Conservation (phyloP, 1,140 invertebrate genomes). For the Drosophila grimshawi region DNA sequence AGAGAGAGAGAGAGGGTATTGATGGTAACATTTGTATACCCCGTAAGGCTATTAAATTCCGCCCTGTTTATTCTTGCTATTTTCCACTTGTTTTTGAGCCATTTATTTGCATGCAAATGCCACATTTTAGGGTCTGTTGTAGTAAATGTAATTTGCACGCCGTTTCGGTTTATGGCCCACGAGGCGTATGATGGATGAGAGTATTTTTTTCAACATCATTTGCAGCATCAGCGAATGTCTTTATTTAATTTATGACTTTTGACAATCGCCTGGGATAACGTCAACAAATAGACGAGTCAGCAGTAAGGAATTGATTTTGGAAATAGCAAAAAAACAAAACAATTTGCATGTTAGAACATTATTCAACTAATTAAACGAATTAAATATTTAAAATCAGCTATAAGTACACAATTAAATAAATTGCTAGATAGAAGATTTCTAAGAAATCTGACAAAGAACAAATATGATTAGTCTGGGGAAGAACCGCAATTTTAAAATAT, state of each 20-base stretch:
- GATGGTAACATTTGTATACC: background rate
- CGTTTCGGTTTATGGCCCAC: conserved; percentile 52
- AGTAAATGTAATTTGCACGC: conserved; percentile 44
- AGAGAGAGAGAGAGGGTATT: background rate
- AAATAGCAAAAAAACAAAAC: too few relatives aligned
- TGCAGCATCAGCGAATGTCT: background rate
- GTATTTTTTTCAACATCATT: conserved; percentile 31
- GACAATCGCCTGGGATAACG: too few relatives aligned
- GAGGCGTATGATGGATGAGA: conserved; percentile 68
- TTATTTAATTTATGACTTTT: too few relatives aligned
- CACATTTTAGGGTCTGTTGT: conserved; percentile 32
- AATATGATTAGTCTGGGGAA: too few relatives aligned
- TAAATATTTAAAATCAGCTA: background rate
- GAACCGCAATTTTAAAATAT: too few relatives aligned
- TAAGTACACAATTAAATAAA: conserved; percentile 5
- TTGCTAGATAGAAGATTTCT: conserved; percentile 6
- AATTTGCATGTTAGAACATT: conserved; percentile 1
- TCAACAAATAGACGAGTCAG: too few relatives aligned
- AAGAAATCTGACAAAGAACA: background rate
- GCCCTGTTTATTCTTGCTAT: background rate
- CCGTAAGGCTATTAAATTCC: background rate
- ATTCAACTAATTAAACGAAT: conserved; percentile 1
- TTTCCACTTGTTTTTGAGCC: background rate
- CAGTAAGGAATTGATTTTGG: too few relatives aligned
- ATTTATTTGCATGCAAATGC: background rate